Base-by-base conservation (phyloP, 2,797 vertebrate species). In the Phrynocephalus guinanensis region DNA sequence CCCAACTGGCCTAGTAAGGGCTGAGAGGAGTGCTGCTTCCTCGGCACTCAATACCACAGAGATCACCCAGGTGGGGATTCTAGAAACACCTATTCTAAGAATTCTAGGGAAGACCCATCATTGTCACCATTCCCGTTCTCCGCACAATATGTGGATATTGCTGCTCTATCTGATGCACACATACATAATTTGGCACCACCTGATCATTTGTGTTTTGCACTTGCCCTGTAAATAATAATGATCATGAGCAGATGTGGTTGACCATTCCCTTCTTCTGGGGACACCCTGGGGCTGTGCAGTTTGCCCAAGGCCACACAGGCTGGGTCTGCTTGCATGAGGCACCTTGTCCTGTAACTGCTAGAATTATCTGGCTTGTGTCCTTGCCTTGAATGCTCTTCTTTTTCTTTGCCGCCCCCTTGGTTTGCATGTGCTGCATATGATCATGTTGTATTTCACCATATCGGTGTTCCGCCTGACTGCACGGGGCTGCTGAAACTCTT, bases 401-500 rank as follows among this genome's bases (percentile, higher is more conserved):
- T 80, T 84, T 84, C 77, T 67, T 73, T 75, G n/a, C 63, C 26
- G 38, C 48, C 44, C 18, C 85, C 44, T n/a, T 68, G 78, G 30
- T 67, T 85, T 81, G 78, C 78, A 81, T 88, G 78, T 52, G 44
- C 71, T 85, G 67, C 30, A 63, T 38, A 84, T 66, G 60, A 88
- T 88, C 66, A 44, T 76, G 72, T 73, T 88, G 76, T 84, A 66
- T 79, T 80, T 79, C 70, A 84, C 70, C 16, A 75, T 84, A 84
- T 24, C 75, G 83, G 81, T 85, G 30, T 75, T 85, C 30, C 3
- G 56, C 52, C 71, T 75, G 70, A 24, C 70, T 44, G 79, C 30
- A 44, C 73, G 38, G 71, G 82, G 76, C 70, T 80, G 83, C 44
- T 52, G 78, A 88, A 75, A 81, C 79, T 52, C 78, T 44, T 67